Percentiles rank a stretch among this genome's conserved stretches.
Evolutionary conservation across 2,888 invertebrate species (phyloP).

Genomic region (Pinctada fucata): DNA sequence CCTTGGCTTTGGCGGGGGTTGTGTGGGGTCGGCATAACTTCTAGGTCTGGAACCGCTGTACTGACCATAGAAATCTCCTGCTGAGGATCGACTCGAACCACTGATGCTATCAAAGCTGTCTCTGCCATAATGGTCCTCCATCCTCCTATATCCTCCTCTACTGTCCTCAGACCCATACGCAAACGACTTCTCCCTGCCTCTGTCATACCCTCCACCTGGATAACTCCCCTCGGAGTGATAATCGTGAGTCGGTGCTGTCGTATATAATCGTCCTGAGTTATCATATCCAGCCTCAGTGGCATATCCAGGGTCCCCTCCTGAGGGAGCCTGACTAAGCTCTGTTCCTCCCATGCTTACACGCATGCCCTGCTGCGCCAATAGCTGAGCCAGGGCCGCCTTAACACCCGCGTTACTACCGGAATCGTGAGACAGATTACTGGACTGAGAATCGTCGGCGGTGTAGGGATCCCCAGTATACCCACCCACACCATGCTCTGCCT

Average conservation of each 20-base stretch:
- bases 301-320: neutral
- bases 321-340: constrained; percentile 17
- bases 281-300: constrained; percentile 9
- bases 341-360: constrained; percentile 61
- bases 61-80: constrained; percentile 18
- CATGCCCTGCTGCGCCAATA: constrained; percentile 79
- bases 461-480: constrained; percentile 10
- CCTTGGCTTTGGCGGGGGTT: constrained; percentile 10
- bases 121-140: neutral
- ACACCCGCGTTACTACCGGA: constrained; percentile 74
- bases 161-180: neutral
- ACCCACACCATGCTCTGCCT: constrained; percentile 11
- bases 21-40: constrained; percentile 16
- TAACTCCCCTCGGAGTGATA: neutral
- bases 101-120: constrained; percentile 10
- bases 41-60: constrained; percentile 13
- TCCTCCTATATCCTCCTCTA: neutral
- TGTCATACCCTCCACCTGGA: neutral
- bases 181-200: neutral
- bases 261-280: neutral
- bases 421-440: neutral
- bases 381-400: constrained; percentile 78
- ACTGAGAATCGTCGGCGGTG: constrained; percentile 10
- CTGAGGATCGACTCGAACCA: neutral
- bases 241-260: neutral